Base-by-base conservation (phyloP, 2,888 invertebrate species). In the Synanthedon tipuliformis region DNA sequence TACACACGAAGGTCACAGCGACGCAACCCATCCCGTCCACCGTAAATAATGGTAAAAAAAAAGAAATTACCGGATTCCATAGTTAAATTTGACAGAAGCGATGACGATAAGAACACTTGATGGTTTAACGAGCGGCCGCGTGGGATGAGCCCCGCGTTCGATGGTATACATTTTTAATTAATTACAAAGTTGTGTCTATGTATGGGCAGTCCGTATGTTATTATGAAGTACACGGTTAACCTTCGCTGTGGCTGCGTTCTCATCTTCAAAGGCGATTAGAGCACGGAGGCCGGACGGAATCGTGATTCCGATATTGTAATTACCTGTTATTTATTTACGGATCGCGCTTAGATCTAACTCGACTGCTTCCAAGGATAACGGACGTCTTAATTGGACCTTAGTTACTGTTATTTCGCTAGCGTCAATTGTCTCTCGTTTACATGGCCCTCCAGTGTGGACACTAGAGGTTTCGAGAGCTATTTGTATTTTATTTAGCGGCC, bases 401-500 rank as follows among this genome's bases (percentile, higher is more conserved):
- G 78, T 78, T 79, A 78, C 74, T 71, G 78, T 75, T 77, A 69
- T 80, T 81, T 80, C 68, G 71, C 70, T 66, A 63, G 70, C 73
- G 73, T 78, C 74, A 73, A 81, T 78, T 75, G 78, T 78, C 73
- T 72, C 68, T 63, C 62, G 73, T 76, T 71, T 78, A 75, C 77
- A 65, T 70, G 72, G 71, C 65, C 68, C 66, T 64, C 68, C 34
- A 34, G 64, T 79, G 78, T 81, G 75, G 77, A 77, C 77, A 74
- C 72, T 73, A 67, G 73, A 71, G 71, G 69, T 73, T 73, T 72
- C 74, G 75, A 78, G 78, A 69, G 74, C 64, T 87, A 71, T 86
- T 87, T 87, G 84, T 77, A 74, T 83, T 81, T 78, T 84, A 75
- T 85, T 87, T 87, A 87, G 86, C 87, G 85, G 81, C 71, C 76